Base-by-base conservation (phyloP, 2,797 vertebrate genomes). In the Novumbra hubbsi region DNA sequence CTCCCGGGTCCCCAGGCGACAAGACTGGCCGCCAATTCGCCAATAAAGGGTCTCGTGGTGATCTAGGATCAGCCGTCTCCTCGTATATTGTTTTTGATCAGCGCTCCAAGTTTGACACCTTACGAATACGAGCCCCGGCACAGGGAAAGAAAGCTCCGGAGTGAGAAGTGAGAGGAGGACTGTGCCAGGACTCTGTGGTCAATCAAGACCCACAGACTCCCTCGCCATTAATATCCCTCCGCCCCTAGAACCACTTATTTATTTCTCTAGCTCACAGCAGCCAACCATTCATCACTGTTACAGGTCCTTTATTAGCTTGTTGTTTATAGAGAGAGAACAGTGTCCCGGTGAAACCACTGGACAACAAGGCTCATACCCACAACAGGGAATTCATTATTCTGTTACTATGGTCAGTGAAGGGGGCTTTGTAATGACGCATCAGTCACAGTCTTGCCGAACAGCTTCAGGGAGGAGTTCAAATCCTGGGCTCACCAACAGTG, bases 1-100 rank as follows among this genome's bases (percentile, higher is more conserved):
- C 88, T 89, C 82, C 74, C 83, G 76, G 80, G 75, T 86, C 82
- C 71, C 85, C 81, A 80, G 84, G 76, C 73, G 83, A 88, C 85
- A 85, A 87, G 75, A 84, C 81, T 27, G 80, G 68, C 65, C 52
- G 73, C 70, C 73, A 82, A 83, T 19, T 60, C 77, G 79, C 21
- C 17, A 45, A 45, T 1, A 62, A 64, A 71, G 24, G 12, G n/a
- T 60, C 55, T 24, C n/a, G 9, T 21, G 55, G n/a, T 27, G n/a
- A 27, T 60, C 55, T 27, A 4, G 21, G 55, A 27, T 14, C 21
- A 12, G n/a, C 24, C 9, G n/a, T 60, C 55, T 24, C 21, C 6
- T 60, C 52, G 19, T 21, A 0, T 55, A 12, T 1, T 1, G 24
- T 24, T 60, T 12, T 60, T 11, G 55, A 60, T 24, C 55, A 24